Percentiles rank a stretch among this genome's conserved stretches.
These are phyloP conservation scores for Drosophila funebris DNA, from an alignment of 1,140 invertebrate genomes.

Conservation along the genomic window DNA sequence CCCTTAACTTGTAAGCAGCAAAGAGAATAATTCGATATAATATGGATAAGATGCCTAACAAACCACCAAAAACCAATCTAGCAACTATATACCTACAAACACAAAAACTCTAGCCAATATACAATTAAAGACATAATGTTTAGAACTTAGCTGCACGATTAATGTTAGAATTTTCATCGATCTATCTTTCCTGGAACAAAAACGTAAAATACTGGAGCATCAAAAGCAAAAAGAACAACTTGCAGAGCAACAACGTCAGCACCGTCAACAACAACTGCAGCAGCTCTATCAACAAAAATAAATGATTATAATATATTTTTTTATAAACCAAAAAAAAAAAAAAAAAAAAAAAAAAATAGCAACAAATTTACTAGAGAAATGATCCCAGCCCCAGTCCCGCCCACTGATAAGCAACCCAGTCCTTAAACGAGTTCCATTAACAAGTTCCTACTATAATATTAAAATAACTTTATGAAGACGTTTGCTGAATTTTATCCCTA, in stretches of 20 bases:
- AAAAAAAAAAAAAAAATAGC: slow-evolving; percentile 44
- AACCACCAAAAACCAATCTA: slow-evolving; percentile 16
- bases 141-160: slow-evolving; percentile 83
- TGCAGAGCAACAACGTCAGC: slow-evolving; percentile 79
- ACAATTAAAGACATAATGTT: slow-evolving; percentile 52
- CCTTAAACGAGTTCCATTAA: not conserved
- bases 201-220: slow-evolving; percentile 87
- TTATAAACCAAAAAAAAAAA: slow-evolving; percentile 37
- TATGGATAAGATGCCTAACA: slow-evolving; percentile 37
- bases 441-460: slow-evolving; percentile 47
- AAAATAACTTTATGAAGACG: slow-evolving; percentile 42
- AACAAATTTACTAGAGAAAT: slow-evolving; percentile 49
- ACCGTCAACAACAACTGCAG: slow-evolving; percentile 76
- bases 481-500: slow-evolving; percentile 37
- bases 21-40: slow-evolving; percentile 4
- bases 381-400: slow-evolving; percentile 1
- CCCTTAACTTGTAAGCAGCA: slow-evolving; percentile 23
- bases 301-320: slow-evolving; percentile 46
- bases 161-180: slow-evolving; percentile 89
- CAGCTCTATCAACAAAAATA: slow-evolving; percentile 78
- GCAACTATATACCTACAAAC: slow-evolving; percentile 6
- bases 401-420: slow-evolving; percentile 17
- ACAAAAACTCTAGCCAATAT: slow-evolving; percentile 48
- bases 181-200: slow-evolving; percentile 91
- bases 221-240: slow-evolving; percentile 84